These are phyloP conservation scores for Mormyrops boulengeri DNA, from an alignment of 2,797 vertebrate species.

Conservation along the genomic window DNA sequence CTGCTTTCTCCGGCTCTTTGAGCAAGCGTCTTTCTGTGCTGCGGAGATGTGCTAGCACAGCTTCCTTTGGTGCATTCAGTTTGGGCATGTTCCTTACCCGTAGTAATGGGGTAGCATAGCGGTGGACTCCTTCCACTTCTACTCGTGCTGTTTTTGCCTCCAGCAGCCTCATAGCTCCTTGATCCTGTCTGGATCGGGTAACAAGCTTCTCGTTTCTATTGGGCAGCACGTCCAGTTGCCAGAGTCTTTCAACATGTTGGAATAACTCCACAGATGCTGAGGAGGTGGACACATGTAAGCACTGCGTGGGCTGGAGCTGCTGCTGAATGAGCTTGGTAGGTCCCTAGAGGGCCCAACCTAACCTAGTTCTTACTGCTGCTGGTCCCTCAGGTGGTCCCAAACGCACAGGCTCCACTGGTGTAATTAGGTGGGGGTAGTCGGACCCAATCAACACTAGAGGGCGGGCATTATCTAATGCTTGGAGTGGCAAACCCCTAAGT, in stretches of 20 bases:
- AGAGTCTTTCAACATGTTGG: not conserved
- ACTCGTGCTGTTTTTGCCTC: slow-evolving; percentile 2
- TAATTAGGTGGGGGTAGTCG: not conserved
- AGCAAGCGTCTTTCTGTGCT: not conserved
- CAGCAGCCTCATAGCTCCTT: not conserved
- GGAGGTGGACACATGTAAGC: not conserved
- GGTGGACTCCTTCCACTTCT: not conserved
- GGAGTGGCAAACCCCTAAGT: not conserved
- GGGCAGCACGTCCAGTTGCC: not conserved
- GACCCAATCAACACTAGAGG: not conserved
- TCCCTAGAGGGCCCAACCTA: not conserved
- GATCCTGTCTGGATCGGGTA: not conserved
- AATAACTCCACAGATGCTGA: not conserved
- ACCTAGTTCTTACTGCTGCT: not conserved
- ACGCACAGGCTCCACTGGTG: not conserved
- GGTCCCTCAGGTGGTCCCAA: not conserved
- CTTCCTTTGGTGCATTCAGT: not conserved
- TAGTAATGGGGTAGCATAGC: not conserved
- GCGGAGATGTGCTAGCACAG: not conserved
- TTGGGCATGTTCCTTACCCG: not conserved
- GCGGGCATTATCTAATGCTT: not conserved
- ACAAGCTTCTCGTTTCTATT: not conserved
- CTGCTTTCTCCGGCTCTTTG: not conserved
- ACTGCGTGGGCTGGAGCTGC: not conserved
- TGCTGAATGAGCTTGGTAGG: not conserved